These are phyloP conservation scores for Xenopus tropicalis DNA, from an alignment of 2,113 vertebrate species.

Conservation along the genomic window DNA sequence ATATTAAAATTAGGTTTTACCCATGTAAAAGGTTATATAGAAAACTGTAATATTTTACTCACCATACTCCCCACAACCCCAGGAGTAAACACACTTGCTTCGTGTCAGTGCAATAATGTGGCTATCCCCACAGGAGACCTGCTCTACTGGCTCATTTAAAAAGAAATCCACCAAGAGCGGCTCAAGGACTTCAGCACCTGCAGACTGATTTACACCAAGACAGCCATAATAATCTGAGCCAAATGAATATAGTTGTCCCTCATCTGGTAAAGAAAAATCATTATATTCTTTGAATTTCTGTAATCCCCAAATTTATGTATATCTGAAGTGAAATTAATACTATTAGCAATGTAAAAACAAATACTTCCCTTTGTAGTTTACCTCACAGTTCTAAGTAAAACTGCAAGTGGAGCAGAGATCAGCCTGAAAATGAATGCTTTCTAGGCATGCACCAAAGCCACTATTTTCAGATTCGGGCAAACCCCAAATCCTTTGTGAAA, in stretches of 20 bases:
- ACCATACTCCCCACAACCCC: conserved; percentile 97
- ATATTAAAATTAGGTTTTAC: conserved; percentile 19
- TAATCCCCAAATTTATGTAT: too few relatives aligned
- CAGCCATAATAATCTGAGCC: conserved; percentile 97
- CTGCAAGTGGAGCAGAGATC: too few relatives aligned
- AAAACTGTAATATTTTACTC: conserved; percentile 38
- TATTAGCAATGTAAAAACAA: too few relatives aligned
- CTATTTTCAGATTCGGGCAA: too few relatives aligned
- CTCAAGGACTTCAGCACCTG: conserved; percentile 81
- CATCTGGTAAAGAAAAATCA: conserved; percentile 67
- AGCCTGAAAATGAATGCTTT: too few relatives aligned
- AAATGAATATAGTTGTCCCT: conserved; percentile 95
- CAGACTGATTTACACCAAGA: conserved; percentile 78
- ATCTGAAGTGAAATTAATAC: too few relatives aligned
- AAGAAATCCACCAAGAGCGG: conserved; percentile 89
- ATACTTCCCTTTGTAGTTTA: too few relatives aligned
- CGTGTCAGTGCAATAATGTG: conserved; percentile 90
- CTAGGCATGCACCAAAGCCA: too few relatives aligned
- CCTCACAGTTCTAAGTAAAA: too few relatives aligned
- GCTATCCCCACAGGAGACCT: conserved; percentile 94
- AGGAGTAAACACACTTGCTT: conserved; percentile 81
- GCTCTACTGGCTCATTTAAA: conserved; percentile 78
- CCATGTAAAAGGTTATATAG: neutral
- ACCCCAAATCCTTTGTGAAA: too few relatives aligned
- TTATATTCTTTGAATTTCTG: too few relatives aligned